Evolutionary conservation across 2,113 vertebrate species (phyloP), one percentile per base, ranked within the genome.

Genomic region (Ceyx melanurus): DNA sequence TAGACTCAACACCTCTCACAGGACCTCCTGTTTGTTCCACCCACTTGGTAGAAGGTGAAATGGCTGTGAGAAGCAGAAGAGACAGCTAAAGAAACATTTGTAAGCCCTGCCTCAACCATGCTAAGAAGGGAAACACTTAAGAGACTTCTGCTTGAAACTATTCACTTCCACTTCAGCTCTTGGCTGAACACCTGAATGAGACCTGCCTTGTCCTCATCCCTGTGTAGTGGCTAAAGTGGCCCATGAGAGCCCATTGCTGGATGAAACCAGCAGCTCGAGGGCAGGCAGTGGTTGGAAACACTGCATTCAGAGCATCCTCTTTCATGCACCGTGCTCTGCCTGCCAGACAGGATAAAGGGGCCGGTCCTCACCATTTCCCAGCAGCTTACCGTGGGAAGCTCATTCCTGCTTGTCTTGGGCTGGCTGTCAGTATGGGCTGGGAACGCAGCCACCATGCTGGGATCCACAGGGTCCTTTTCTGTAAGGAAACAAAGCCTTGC

Each of bases 181-280:
- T 48, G 20, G 53, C 70, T 37, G 68, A 42, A 37, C 26, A 60
- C 28, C 14, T 0, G 1, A 7, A 4, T 20, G 19, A 65, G 50
- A 73, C 50, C 31, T 50, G 54, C 68, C 43, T 50, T 43, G 18
- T 11, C 17, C 22, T 13, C 0, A 1, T 4, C 61, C 61, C 66
- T 40, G 53, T 5, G 2, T 2, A 15, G 56, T 0, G 5, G 26
- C 26, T 71, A 2, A 10, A 54, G 43, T 9, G 5, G 5, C 8
- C 65, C 76, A 29, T 0, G 0, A 7, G 1, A 5, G 22, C 7
- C 46, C 25, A 6, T 11, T 0, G 8, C n/a, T 53, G 75, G 45
- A 5, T 23, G 1, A 9, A 29, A 61, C 0, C 8, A 58, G 90
- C 72, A 82, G 62, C 42, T 26, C 2, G 1, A 11, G 72, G 37